phyloP scores from a whole-genome alignment of 2,888 invertebrate genomes.

The Seladonia tumulorum region DNA sequence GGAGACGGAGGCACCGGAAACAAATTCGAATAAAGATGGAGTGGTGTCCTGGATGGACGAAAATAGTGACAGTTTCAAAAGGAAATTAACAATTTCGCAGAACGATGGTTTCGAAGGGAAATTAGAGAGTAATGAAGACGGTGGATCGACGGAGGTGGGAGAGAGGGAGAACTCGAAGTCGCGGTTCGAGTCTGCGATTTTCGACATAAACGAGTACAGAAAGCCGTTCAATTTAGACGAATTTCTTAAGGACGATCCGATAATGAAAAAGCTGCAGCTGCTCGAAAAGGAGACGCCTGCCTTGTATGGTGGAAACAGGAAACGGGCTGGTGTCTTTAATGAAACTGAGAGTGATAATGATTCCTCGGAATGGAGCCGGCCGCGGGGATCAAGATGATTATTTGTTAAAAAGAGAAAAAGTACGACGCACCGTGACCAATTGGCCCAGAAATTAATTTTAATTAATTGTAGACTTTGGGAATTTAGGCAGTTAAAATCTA shows the following conservation, averaged over 20 bases:
- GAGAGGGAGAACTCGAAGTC: background rate
- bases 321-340: slow-evolving; percentile 76
- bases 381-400: slow-evolving; percentile 8
- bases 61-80: slow-evolving; percentile 45
- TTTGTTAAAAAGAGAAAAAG: background rate
- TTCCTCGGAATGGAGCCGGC: background rate
- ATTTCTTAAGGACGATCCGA: slow-evolving; percentile 68
- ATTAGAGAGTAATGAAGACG: background rate
- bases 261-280: slow-evolving; percentile 51
- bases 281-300: slow-evolving; percentile 60
- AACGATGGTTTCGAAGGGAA: background rate
- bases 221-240: slow-evolving; percentile 75
- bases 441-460: too few relatives aligned
- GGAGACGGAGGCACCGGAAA: slow-evolving; percentile 9
- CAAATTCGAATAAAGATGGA: slow-evolving; percentile 77
- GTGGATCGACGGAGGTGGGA: slow-evolving; percentile 18
- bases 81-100: background rate
- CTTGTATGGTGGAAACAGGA: slow-evolving; percentile 76
- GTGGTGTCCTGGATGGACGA: background rate
- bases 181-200: slow-evolving; percentile 57
- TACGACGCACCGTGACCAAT: background rate
- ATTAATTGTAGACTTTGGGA: too few relatives aligned
- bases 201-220: slow-evolving; percentile 73
- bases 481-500: too few relatives aligned
- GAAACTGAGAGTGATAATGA: slow-evolving; percentile 38